Evolutionary conservation across 2,797 vertebrate species (phyloP).

Genomic region (Manis javanica): DNA sequence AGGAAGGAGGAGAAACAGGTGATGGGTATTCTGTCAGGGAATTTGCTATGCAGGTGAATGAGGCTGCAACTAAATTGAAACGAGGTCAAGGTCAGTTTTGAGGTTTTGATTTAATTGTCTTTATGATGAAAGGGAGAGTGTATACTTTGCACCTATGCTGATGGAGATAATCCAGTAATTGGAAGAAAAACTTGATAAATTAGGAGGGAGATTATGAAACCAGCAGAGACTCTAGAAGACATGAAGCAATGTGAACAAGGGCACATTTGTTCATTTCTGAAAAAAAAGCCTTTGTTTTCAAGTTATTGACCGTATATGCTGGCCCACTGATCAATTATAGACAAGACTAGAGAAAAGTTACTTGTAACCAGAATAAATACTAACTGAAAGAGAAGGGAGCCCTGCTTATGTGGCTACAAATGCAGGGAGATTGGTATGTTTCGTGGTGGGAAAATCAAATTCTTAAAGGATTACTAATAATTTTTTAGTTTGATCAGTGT

Average conservation of each 20-base stretch:
- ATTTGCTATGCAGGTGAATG: not conserved
- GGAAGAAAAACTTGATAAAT: not conserved
- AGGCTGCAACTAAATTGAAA: not conserved
- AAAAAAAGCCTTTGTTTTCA: not conserved
- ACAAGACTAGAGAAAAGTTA: not conserved
- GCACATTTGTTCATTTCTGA: not conserved
- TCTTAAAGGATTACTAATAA: constrained; percentile 34
- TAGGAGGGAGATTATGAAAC: not conserved
- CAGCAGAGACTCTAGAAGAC: not conserved
- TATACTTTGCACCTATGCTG: not conserved
- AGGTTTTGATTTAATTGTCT: not conserved
- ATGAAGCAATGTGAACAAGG: not conserved
- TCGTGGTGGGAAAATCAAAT: not conserved
- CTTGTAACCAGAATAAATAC: not conserved
- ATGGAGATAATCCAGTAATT: not conserved
- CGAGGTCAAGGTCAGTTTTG: not conserved
- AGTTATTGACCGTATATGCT: not conserved
- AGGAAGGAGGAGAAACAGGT: not conserved
- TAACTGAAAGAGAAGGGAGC: not conserved
- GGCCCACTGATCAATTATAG: not conserved
- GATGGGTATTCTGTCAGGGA: not conserved
- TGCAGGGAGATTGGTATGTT: not conserved
- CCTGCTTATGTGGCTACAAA: not conserved
- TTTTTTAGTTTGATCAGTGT: not conserved
- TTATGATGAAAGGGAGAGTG: not conserved